These are phyloP conservation scores for Parasteatoda lunata DNA, from an alignment of 2,888 invertebrate genomes.

Conservation along the genomic window DNA sequence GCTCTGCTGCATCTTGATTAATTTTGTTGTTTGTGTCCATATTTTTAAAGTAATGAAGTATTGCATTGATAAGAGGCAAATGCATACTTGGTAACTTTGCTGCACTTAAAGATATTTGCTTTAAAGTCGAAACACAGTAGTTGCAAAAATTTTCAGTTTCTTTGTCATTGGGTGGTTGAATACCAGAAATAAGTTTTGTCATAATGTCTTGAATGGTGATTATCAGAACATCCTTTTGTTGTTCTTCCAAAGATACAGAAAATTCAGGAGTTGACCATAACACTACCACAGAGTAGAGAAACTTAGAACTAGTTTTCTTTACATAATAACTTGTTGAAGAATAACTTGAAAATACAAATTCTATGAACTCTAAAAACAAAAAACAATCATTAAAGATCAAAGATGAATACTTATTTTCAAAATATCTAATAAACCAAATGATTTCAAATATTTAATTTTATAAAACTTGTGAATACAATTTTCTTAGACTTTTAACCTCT, in stretches of 20 bases:
- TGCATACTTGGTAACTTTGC: background rate
- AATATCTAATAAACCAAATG: no score
- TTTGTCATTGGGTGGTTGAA: background rate
- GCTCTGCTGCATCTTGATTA: background rate
- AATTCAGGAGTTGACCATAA: constrained; percentile 19
- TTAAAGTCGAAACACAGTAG: constrained; percentile 9
- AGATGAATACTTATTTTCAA: no score
- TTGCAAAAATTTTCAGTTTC: background rate
- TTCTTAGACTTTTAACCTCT: no score
- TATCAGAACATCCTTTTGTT: background rate
- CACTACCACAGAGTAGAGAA: background rate
- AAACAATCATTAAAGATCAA: no score
- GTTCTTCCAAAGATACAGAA: background rate
- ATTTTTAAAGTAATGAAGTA: background rate
- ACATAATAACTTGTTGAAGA: constrained; percentile 34
- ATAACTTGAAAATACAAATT: constrained; percentile 18
- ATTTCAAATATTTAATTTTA: no score
- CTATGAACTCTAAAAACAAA: constrained; percentile 20
- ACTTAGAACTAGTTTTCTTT: background rate
- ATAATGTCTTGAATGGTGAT: background rate
- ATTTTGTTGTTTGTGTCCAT: background rate
- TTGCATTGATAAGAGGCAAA: background rate
- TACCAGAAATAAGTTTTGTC: background rate
- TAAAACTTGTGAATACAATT: no score
- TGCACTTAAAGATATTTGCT: background rate